These are phyloP conservation scores for Sphenopsis melanotis DNA, from an alignment of 2,797 vertebrate species.

Conservation along the genomic window DNA sequence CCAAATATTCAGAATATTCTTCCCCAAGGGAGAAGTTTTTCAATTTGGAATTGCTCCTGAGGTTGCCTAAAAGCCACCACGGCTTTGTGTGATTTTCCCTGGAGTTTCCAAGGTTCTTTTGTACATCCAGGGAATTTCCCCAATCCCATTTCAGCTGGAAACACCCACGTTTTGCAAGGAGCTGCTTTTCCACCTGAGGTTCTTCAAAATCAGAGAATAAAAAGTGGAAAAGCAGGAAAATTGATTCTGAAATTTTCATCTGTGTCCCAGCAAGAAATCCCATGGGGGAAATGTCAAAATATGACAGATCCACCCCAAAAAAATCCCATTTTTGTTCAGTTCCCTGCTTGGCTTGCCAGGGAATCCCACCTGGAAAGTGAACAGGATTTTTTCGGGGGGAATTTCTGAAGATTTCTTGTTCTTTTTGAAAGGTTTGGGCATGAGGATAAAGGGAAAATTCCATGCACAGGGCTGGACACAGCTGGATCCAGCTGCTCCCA, in stretches of 20 bases:
- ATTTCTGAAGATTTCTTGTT: neutral
- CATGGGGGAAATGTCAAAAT: neutral
- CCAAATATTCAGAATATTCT: neutral
- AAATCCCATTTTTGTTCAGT: neutral
- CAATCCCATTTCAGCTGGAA: neutral
- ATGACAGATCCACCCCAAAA: neutral
- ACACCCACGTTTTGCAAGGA: neutral
- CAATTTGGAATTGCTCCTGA: neutral
- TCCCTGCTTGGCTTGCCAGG: neutral
- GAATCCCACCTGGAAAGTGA: neutral
- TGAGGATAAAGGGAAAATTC: neutral
- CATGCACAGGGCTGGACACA: neutral
- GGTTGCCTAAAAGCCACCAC: fast-evolving
- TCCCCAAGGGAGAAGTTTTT: neutral
- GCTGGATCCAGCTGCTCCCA: neutral
- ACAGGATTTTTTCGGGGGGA: neutral
- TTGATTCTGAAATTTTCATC: no score
- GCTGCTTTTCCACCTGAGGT: neutral
- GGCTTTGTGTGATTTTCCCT: no score
- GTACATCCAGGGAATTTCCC: neutral
- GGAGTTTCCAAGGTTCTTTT: neutral
- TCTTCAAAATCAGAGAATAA: fast-evolving
- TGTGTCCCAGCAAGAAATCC: neutral
- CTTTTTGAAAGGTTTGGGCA: neutral
- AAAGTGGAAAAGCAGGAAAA: neutral